phyloP scores from a whole-genome alignment of 1,140 invertebrate genomes.

The Pseudoatta argentina region DNA sequence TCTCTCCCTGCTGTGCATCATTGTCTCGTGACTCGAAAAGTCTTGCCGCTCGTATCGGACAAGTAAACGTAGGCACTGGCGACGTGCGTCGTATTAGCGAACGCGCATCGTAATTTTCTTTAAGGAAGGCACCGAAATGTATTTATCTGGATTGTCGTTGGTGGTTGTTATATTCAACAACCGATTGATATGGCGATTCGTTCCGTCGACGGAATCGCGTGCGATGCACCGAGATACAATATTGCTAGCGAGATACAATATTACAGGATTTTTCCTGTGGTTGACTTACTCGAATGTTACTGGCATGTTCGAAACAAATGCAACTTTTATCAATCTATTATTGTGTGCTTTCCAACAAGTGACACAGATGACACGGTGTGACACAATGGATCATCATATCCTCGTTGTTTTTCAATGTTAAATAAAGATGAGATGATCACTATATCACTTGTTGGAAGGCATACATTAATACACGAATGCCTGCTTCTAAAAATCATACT shows the following conservation, averaged over 20 bases:
- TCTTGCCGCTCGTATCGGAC: neutral
- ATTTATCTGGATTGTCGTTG: constrained; percentile 38
- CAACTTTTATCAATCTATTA: neutral
- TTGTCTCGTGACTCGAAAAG: constrained; percentile 8
- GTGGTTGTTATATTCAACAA: neutral
- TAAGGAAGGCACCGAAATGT: constrained; percentile 65
- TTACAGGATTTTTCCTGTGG: neutral
- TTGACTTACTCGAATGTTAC: neutral
- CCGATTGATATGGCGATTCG: constrained; percentile 66
- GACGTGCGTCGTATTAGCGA: neutral
- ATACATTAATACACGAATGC: neutral
- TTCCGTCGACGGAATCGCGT: constrained; percentile 53
- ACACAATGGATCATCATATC: too few relatives aligned
- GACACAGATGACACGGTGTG: too few relatives aligned
- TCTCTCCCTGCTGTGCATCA: constrained; percentile 29
- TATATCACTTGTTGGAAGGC: too few relatives aligned
- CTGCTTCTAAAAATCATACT: neutral
- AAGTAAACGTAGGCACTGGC: constrained; percentile 25
- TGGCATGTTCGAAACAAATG: neutral
- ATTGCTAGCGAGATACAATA: neutral
- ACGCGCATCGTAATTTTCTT: neutral
- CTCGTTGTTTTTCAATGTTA: too few relatives aligned
- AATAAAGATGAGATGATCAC: too few relatives aligned
- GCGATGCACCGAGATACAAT: constrained; percentile 30
- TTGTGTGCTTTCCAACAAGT: neutral